Conservation (phyloP, 2,888 invertebrate species). For the Linnaemya tessellans region DNA sequence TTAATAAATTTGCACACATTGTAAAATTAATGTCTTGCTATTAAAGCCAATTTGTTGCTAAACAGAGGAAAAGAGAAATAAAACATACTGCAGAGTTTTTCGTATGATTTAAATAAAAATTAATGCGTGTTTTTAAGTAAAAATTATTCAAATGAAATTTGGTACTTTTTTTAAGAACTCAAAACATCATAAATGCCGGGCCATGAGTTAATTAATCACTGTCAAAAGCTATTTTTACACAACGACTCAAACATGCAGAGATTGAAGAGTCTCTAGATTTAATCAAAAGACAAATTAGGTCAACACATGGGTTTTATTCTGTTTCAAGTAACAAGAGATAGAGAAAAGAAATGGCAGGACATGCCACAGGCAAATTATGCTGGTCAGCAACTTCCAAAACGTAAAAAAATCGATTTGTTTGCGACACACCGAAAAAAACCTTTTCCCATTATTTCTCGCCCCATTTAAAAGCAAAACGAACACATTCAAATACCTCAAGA, state of each 20-base stretch:
- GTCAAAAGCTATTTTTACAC: not conserved
- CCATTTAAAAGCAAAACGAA: not conserved
- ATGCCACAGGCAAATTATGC: no score
- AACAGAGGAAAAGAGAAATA: conserved; percentile 4
- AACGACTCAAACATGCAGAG: not conserved
- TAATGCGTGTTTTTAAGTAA: not conserved
- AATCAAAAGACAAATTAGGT: not conserved
- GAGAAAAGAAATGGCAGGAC: no score
- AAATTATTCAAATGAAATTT: not conserved
- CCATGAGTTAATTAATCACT: conserved; percentile 10
- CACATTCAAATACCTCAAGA: not conserved
- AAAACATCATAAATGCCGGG: not conserved
- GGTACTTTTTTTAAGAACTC: not conserved
- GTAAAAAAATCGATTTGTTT: no score
- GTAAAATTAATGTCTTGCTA: conserved; percentile 26
- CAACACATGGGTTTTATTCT: not conserved
- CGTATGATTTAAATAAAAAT: not conserved
- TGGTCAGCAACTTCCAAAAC: no score
- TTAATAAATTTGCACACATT: conserved; percentile 1
- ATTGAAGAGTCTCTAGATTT: not conserved
- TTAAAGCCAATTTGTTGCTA: conserved; percentile 33
- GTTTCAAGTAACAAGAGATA: no score
- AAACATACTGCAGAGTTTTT: not conserved
- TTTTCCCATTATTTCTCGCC: no score
- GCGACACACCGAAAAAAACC: no score